These are phyloP conservation scores for Oopsacas minuta DNA, from an alignment of 37 sponge, comb jelly and placozoan genomes.

Conservation along the genomic window DNA sequence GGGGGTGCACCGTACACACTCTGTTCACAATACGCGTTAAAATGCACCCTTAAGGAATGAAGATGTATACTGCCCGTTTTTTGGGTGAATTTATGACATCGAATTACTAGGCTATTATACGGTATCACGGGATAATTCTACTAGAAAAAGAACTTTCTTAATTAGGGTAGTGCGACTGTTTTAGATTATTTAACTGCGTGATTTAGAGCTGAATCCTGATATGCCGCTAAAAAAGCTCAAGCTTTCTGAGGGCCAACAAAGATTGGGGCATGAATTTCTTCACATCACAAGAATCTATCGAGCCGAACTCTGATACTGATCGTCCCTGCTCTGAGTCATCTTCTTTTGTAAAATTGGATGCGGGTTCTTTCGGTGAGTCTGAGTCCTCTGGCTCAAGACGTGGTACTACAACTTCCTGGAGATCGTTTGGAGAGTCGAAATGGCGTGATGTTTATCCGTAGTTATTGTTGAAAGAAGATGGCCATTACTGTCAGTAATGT, in stretches of 20 bases:
- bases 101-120: too few species aligned
- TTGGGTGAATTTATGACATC: too few species aligned
- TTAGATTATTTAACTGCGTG: not conserved
- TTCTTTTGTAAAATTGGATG: not conserved
- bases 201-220: not conserved
- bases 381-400: not conserved
- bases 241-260: not conserved
- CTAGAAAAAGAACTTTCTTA: too few species aligned
- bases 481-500: constrained; percentile 20
- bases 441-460: constrained; percentile 22
- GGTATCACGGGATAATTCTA: too few species aligned
- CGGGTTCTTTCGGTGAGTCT: not conserved
- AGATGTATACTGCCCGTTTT: too few species aligned
- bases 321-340: not conserved
- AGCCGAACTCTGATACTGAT: not conserved
- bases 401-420: constrained; percentile 13
- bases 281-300: not conserved
- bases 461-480: constrained; percentile 13
- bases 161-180: not conserved
- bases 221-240: not conserved
- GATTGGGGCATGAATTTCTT: not conserved
- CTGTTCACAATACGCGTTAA: too few species aligned
- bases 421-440: constrained; percentile 23
- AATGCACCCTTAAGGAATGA: too few species aligned
- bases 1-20: too few species aligned